Base-by-base conservation (phyloP, 2,113 vertebrate genomes). In the Pleuronectes platessa region DNA sequence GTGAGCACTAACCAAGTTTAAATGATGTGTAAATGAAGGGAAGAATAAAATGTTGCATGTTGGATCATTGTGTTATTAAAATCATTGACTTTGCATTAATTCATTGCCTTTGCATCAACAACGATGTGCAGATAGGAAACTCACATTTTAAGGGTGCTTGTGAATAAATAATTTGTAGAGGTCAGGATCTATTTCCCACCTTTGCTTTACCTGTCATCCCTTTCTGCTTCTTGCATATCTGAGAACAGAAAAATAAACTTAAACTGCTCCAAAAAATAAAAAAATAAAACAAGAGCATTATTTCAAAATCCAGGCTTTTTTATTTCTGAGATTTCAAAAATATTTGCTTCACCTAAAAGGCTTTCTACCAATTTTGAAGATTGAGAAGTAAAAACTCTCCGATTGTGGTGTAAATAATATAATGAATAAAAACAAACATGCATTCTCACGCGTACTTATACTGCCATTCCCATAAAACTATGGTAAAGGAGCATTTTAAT, bases 401-500 rank as follows among this genome's bases (percentile, higher is more conserved):
- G 31, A 8, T 31, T 31, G 31, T 31, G 31, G 31, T 31, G 87
- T 87, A 85, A 79, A 86, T 86, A 76, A 81, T 61, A 27, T 9
- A 12, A 69, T 56, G 31, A 80, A 63, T 26, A 65, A 60, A 53
- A 64, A 62, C 7, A 53, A 60, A 71, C 5, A 53, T 27, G 12
- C 31, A 42, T 73, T 74, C 62, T 71, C 54, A 51, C 61, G 64
- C 54, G 11, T 61, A 27, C 59, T 74, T 40, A 66, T 53, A 56
- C 66, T 67, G 66, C 67, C 59, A 59, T 74, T 71, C 49, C 42
- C 37, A 45, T 31, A 58, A 66, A 62, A 71, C 78, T 74, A 61
- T 71, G 85, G 84, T 23, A 70, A 61, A 70, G 49, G 49, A 76
- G 37, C 42, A 37, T 74, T 84, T 86, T 51, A 79, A 72, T 84